Evolutionary conservation across 1,140 invertebrate species (phyloP).

Genomic region (Drosophila orosa): DNA sequence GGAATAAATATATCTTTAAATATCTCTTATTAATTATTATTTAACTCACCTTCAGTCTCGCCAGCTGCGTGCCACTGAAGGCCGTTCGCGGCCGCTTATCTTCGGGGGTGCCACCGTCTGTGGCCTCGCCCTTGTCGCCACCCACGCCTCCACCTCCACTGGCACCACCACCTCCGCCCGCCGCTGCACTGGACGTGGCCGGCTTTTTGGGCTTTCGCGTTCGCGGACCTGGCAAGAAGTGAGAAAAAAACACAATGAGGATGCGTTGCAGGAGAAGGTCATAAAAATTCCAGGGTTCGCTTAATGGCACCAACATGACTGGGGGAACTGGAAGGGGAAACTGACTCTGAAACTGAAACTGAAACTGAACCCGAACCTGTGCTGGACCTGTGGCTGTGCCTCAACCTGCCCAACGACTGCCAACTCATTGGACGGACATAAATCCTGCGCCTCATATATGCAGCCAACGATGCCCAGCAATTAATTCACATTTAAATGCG

Average conservation of each 20-base stretch:
- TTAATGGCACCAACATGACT: conserved; percentile 76
- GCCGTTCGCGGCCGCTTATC: conserved; percentile 98
- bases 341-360: neutral
- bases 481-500: conserved; percentile 83
- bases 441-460: conserved; percentile 75
- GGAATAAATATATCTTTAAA: too few species aligned
- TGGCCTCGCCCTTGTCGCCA: conserved; percentile 61
- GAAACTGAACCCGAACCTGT: neutral
- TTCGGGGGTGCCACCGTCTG: conserved; percentile 85
- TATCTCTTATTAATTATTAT: too few species aligned
- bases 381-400: conserved; percentile 20
- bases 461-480: conserved; percentile 50
- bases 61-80: conserved; percentile 97
- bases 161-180: conserved; percentile 6
- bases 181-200: conserved; percentile 80
- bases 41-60: conserved; percentile 90
- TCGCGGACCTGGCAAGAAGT: conserved; percentile 91
- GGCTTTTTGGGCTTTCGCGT: conserved; percentile 92
- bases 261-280: conserved; percentile 39
- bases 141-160: conserved; percentile 22
- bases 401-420: conserved; percentile 38
- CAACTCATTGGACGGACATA: conserved; percentile 69
- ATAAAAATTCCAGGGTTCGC: conserved; percentile 81
- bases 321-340: conserved; percentile 10
- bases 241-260: conserved; percentile 3